Conservation (phyloP, 2,888 invertebrate species). For the Anthoptus insignis region DNA sequence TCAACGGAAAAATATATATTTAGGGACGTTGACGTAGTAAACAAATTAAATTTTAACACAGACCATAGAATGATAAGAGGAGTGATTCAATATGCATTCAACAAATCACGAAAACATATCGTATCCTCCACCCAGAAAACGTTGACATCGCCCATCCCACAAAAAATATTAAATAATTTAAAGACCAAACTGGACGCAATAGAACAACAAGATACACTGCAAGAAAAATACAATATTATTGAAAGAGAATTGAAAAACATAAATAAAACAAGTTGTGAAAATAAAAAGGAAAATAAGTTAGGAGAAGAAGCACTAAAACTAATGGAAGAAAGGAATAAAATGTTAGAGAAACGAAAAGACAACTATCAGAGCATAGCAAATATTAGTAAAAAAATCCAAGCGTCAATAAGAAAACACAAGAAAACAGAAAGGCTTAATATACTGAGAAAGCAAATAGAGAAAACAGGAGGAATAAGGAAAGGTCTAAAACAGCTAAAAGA, state of each 20-base stretch:
- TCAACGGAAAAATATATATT: slow-evolving; percentile 5
- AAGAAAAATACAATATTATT: slow-evolving; percentile 34
- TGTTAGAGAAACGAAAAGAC: slow-evolving; percentile 35
- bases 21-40: slow-evolving; percentile 17
- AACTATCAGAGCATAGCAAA: slow-evolving; percentile 31
- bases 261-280: slow-evolving; percentile 14
- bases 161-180: no score
- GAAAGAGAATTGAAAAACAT: slow-evolving; percentile 22
- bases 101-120: slow-evolving; percentile 16
- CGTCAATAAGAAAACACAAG: slow-evolving; percentile 35
- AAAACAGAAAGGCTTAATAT: slow-evolving; percentile 25
- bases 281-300: slow-evolving; percentile 23
- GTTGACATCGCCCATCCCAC: slow-evolving; percentile 14
- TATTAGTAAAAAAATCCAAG: slow-evolving; percentile 39
- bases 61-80: slow-evolving; percentile 27
- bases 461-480: slow-evolving; percentile 44
- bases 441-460: slow-evolving; percentile 38
- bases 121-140: neutral
- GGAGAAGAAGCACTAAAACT: slow-evolving; percentile 27
- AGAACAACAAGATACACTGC: slow-evolving; percentile 11
- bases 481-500: slow-evolving; percentile 44
- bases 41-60: slow-evolving; percentile 16
- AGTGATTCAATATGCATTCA: neutral
- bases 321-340: slow-evolving; percentile 33
- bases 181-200: slow-evolving; percentile 17